These are phyloP conservation scores for Drosophila subsilvestris DNA, from an alignment of 2,888 invertebrate genomes.

Conservation along the genomic window DNA sequence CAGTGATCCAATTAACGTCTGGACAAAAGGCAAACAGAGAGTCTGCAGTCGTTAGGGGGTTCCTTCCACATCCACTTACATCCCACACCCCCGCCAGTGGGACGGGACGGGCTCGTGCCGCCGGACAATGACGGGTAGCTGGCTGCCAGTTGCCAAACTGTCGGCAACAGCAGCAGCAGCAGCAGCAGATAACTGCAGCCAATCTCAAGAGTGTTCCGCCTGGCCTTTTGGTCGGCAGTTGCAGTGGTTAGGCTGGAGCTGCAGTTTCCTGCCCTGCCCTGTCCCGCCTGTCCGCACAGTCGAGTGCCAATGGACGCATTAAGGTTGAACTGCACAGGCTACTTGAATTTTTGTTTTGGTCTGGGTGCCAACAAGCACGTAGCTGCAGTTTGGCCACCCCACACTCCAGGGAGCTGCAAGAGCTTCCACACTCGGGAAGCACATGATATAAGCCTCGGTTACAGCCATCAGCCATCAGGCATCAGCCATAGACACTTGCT, in stretches of 20 bases:
- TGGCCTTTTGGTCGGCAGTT: slow-evolving; percentile 42
- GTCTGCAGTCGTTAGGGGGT: background rate
- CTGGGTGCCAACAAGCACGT: background rate
- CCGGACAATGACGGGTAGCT: slow-evolving; percentile 70
- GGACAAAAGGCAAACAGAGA: slow-evolving; percentile 40
- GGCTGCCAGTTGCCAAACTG: slow-evolving; percentile 22
- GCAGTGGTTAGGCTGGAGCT: slow-evolving; percentile 57
- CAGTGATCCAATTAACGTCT: slow-evolving; percentile 62
- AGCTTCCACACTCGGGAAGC: slow-evolving; percentile 21
- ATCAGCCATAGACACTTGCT: background rate
- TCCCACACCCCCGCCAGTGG: slow-evolving; percentile 1
- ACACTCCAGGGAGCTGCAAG: background rate
- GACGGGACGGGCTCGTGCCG: slow-evolving; percentile 56
- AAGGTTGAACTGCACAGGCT: slow-evolving; percentile 58
- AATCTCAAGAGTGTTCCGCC: slow-evolving; percentile 21
- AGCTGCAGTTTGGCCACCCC: background rate
- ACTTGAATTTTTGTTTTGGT: slow-evolving; percentile 60
- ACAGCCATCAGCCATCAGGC: background rate
- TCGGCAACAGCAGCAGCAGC: slow-evolving; percentile 15
- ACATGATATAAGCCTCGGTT: slow-evolving; percentile 18
- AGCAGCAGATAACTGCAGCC: slow-evolving; percentile 45
- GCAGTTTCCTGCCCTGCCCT: slow-evolving; percentile 59
- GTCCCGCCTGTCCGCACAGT: background rate
- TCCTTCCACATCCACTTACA: too few relatives aligned
- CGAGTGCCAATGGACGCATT: slow-evolving; percentile 33